Percentiles rank a stretch among this genome's conserved stretches.
Evolutionary conservation across 2,113 vertebrate genomes (phyloP).

Genomic region (Gallinago paraguaiae): DNA sequence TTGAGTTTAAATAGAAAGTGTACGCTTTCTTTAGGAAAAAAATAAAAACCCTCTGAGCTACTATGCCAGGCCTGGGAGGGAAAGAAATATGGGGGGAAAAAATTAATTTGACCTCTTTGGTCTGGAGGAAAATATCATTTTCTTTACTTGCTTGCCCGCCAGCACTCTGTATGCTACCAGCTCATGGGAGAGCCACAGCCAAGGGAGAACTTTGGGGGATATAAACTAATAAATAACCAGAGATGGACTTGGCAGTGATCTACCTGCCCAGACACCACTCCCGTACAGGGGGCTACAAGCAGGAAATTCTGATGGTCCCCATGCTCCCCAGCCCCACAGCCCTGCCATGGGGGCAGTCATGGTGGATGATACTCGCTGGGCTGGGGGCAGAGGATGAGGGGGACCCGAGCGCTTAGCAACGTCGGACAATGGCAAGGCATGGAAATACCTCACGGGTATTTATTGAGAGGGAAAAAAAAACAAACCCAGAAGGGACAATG

Average conservation of each 20-base stretch:
- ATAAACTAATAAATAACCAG: neutral
- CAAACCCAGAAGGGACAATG: neutral
- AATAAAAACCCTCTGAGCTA: neutral
- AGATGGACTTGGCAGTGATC: neutral
- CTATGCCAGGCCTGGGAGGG: accelerated
- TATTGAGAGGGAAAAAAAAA: neutral
- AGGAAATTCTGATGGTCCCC: neutral
- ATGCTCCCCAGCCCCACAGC: neutral
- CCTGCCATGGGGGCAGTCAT: accelerated
- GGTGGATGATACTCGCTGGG: neutral
- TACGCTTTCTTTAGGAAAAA: neutral
- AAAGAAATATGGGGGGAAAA: neutral
- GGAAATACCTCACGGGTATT: neutral
- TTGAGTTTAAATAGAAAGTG: constrained; percentile 15
- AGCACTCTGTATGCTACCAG: neutral
- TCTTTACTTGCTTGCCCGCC: neutral
- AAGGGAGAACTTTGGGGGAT: neutral
- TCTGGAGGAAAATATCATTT: neutral
- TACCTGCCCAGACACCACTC: neutral
- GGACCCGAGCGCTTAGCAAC: neutral
- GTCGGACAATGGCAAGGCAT: neutral
- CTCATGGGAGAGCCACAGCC: neutral
- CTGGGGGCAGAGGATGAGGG: neutral
- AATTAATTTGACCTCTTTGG: neutral
- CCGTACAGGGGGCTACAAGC: neutral